phyloP scores from a whole-genome alignment of 92 coral and sea anemone genomes.

The Chrysogorgia sp. region DNA sequence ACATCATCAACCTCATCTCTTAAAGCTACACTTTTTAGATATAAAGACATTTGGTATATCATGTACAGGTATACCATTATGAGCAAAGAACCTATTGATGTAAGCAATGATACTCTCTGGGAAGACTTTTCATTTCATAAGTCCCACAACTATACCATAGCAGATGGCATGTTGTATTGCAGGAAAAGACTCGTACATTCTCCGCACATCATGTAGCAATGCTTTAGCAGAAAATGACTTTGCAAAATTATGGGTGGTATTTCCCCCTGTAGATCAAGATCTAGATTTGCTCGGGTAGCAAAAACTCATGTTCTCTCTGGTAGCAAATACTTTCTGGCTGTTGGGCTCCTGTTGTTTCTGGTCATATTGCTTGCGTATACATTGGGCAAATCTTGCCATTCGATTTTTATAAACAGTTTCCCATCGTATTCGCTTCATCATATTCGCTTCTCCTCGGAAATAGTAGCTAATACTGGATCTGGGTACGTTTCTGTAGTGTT shows the following conservation, averaged over 20 bases:
- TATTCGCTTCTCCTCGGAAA: too few relatives aligned
- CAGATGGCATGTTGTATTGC: conserved; percentile 26
- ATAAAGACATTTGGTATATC: background rate
- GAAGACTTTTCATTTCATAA: background rate
- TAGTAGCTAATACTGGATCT: too few relatives aligned
- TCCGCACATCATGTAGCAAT: conserved; percentile 8
- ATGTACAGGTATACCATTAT: background rate
- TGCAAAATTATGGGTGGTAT: conserved; percentile 7
- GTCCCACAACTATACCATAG: conserved; percentile 11
- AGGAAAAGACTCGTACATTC: background rate
- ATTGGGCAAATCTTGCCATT: too few relatives aligned
- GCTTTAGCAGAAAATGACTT: conserved; percentile 2
- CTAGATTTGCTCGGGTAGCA: conserved; percentile 2
- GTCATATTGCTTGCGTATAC: too few relatives aligned
- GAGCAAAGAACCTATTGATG: background rate
- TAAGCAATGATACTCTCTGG: background rate
- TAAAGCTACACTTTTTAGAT: background rate
- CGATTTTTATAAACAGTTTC: too few relatives aligned
- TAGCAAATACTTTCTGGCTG: too few relatives aligned
- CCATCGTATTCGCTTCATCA: too few relatives aligned
- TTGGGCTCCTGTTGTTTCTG: too few relatives aligned
- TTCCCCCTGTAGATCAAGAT: background rate
- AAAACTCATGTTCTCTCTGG: too few relatives aligned
- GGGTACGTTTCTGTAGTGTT: too few relatives aligned
- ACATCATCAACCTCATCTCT: background rate